Evolutionary conservation across 2,797 vertebrate species (phyloP).

Genomic region (Pyrrhura leucotis): DNA sequence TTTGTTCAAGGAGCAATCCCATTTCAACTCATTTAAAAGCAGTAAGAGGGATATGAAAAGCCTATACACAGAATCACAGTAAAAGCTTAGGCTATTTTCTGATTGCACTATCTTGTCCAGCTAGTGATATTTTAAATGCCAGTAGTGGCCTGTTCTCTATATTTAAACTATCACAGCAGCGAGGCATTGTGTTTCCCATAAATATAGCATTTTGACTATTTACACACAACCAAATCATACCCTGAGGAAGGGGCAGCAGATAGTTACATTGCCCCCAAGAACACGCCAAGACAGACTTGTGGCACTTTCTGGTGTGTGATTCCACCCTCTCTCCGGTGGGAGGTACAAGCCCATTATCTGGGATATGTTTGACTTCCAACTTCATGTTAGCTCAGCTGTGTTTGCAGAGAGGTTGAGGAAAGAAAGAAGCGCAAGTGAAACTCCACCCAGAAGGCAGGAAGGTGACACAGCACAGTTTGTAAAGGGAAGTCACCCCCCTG

Average conservation of each 20-base stretch:
- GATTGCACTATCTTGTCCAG: constrained; percentile 39
- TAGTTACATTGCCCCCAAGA: background rate
- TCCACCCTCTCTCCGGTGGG: background rate
- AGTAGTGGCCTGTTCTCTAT: constrained; percentile 46
- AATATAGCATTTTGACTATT: constrained; percentile 43
- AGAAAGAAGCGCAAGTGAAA: background rate
- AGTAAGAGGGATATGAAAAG: background rate
- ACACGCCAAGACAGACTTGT: too few species aligned
- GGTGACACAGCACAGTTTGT: background rate
- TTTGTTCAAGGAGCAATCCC: background rate
- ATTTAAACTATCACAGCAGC: constrained; percentile 37
- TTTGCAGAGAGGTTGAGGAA: background rate
- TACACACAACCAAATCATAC: background rate
- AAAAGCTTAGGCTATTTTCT: constrained; percentile 48
- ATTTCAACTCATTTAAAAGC: background rate
- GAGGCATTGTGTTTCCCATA: constrained; percentile 54
- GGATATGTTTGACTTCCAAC: background rate
- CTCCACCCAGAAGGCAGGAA: background rate
- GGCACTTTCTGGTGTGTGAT: fast-evolving
- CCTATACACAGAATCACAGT: background rate
- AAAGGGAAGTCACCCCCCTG: background rate
- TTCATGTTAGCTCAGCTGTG: background rate
- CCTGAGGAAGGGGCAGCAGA: background rate
- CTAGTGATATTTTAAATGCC: constrained; percentile 50
- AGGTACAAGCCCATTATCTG: background rate